phyloP scores from a whole-genome alignment of 1,140 invertebrate genomes.

The Zaprionus inermis region DNA sequence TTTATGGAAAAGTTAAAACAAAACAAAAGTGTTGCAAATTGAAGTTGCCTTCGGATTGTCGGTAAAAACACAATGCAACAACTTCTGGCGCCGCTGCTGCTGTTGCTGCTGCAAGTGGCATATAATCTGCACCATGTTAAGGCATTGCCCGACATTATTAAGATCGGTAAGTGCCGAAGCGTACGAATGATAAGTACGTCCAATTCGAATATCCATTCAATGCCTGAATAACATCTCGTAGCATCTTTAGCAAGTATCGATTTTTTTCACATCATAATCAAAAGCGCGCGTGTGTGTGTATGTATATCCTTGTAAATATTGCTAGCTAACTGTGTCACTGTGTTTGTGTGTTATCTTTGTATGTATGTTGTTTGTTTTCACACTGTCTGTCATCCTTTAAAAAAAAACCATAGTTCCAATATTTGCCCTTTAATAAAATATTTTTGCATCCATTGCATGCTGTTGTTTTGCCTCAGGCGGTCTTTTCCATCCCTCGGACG shows the following conservation, averaged over 20 bases:
- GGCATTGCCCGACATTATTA: slow-evolving; percentile 76
- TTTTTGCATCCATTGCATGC: slow-evolving; percentile 3
- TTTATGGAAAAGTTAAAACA: slow-evolving; percentile 15
- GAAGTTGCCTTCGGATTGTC: not conserved
- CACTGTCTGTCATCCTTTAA: not conserved
- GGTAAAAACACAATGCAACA: slow-evolving; percentile 19
- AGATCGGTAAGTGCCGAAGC: slow-evolving; percentile 68
- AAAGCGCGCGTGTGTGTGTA: slow-evolving; percentile 58
- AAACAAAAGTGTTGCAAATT: slow-evolving; percentile 12
- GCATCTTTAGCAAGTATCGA: slow-evolving; percentile 64
- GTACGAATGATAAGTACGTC: not conserved
- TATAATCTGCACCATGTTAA: slow-evolving; percentile 21
- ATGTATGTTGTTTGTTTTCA: slow-evolving; percentile 53
- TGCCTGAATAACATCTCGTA: not conserved
- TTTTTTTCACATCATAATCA: slow-evolving; percentile 70
- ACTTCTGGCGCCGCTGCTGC: slow-evolving; percentile 27
- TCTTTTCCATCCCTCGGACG: slow-evolving; percentile 90
- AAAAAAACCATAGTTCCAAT: not conserved
- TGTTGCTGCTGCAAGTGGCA: slow-evolving; percentile 54
- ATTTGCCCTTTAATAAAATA: slow-evolving; percentile 24
- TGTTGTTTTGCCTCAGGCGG: slow-evolving; percentile 87
- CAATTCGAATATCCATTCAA: not conserved
- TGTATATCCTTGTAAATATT: slow-evolving; percentile 35
- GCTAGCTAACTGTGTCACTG: slow-evolving; percentile 28
- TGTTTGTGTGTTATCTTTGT: slow-evolving; percentile 30